phyloP scores from a whole-genome alignment of 2,113 vertebrate species.

The Pseudorectes ferrugineus region DNA sequence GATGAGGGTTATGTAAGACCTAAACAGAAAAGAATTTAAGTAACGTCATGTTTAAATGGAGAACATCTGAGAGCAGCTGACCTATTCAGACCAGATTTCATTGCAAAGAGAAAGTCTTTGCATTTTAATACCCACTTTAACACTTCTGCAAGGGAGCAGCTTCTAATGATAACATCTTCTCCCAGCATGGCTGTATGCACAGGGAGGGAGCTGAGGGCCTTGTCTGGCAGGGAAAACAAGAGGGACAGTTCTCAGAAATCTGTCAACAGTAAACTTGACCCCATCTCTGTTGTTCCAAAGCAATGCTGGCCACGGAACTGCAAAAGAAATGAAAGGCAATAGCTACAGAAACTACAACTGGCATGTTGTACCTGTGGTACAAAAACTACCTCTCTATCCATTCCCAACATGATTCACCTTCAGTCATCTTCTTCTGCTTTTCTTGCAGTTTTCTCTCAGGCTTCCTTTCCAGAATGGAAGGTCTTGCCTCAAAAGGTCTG shows the following conservation, averaged over 20 bases:
- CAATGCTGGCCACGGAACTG: not conserved
- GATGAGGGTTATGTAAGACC: not conserved
- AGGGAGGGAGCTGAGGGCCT: not conserved
- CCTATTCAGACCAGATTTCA: not conserved
- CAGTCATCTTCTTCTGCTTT: not conserved
- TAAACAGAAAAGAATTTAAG: not conserved
- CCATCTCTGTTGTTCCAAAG: not conserved
- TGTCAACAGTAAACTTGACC: not conserved
- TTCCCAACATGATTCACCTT: not conserved
- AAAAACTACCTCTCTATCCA: not conserved
- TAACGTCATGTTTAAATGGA: not conserved
- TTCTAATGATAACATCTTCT: not conserved
- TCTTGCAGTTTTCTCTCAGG: not conserved
- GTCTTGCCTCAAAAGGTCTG: not conserved
- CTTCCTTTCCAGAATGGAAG: not conserved
- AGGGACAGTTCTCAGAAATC: not conserved
- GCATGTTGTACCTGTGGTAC: not conserved
- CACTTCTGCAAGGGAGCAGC: not conserved
- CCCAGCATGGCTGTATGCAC: not conserved
- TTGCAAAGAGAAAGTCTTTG: not conserved
- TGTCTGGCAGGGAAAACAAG: not conserved
- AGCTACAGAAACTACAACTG: not conserved
- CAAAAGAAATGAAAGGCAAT: not conserved
- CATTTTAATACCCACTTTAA: not conserved
- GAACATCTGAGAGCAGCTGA: not conserved